Percentiles rank a stretch among this genome's conserved stretches.
Conservation (phyloP, 2,888 invertebrate genomes). For the Caenorhabditis sp. region DNA sequence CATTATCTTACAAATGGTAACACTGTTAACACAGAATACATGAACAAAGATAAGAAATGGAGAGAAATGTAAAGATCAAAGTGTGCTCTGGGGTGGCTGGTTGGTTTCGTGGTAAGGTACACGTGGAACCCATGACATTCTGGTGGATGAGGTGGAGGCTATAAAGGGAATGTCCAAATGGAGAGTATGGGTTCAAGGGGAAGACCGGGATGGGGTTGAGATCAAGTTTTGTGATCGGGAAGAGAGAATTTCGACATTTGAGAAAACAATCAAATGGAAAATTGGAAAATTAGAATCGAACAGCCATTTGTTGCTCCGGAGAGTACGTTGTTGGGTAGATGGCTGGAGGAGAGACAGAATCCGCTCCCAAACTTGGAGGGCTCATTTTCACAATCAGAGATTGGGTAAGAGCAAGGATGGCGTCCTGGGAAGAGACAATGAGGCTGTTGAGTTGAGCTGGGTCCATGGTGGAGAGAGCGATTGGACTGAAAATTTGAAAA, state of each 20-base stretch:
- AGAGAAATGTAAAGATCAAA: constrained; percentile 26
- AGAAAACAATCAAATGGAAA: not conserved
- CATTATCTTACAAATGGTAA: not conserved
- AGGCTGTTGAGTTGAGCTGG: constrained; percentile 61
- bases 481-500: constrained; percentile 28
- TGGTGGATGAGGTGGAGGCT: constrained; percentile 5
- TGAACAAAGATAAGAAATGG: not conserved
- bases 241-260: not conserved
- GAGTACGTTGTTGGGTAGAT: constrained; percentile 28
- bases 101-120: constrained; percentile 49
- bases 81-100: constrained; percentile 15
- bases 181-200: constrained; percentile 22
- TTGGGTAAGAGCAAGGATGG: constrained; percentile 65
- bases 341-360: constrained; percentile 19
- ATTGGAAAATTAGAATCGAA: constrained; percentile 45
- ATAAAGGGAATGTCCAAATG: constrained; percentile 25
- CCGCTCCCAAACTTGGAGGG: not conserved
- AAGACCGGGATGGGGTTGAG: not conserved
- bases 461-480: constrained; percentile 54
- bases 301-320: constrained; percentile 49
- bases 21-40: not conserved
- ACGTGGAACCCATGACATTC: constrained; percentile 54
- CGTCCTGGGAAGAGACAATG: constrained; percentile 63
- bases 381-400: constrained; percentile 45
- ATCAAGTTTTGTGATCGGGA: constrained; percentile 40